Evolutionary conservation across 2,888 invertebrate species (phyloP).

Genomic region (Dryobotodes eremita): DNA sequence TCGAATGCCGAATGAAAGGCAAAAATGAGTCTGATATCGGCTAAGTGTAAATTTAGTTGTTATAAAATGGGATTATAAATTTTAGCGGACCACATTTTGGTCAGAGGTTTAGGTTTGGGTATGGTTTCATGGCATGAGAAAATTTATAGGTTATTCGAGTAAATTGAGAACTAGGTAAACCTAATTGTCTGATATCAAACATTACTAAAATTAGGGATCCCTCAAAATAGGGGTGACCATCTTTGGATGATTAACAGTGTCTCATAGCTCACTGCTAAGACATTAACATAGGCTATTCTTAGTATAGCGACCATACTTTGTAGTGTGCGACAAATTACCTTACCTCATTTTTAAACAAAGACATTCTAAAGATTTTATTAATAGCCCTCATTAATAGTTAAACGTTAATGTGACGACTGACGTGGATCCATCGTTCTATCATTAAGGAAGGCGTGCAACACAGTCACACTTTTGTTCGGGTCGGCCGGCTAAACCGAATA

Average conservation of each 20-base stretch:
- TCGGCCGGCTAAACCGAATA: neutral
- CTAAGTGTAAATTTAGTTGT: neutral
- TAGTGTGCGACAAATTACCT: neutral
- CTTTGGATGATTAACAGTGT: neutral
- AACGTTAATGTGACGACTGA: constrained; percentile 5
- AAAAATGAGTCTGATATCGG: no score
- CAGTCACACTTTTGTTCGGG: no score
- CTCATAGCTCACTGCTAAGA: neutral
- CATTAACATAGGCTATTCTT: constrained; percentile 5
- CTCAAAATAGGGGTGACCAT: neutral
- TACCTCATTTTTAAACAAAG: neutral
- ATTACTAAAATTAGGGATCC: neutral
- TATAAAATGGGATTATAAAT: neutral
- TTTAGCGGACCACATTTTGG: neutral
- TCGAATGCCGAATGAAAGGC: no score
- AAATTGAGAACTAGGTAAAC: neutral
- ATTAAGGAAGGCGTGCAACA: neutral
- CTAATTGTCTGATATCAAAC: neutral
- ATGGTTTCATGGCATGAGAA: neutral
- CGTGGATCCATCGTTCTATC: neutral
- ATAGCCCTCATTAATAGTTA: neutral
- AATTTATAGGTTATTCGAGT: neutral
- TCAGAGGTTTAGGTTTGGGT: no score
- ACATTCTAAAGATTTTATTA: neutral
- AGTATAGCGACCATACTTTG: neutral